phyloP scores from a whole-genome alignment of 2,888 invertebrate genomes.

The Pimpla rufipes region DNA sequence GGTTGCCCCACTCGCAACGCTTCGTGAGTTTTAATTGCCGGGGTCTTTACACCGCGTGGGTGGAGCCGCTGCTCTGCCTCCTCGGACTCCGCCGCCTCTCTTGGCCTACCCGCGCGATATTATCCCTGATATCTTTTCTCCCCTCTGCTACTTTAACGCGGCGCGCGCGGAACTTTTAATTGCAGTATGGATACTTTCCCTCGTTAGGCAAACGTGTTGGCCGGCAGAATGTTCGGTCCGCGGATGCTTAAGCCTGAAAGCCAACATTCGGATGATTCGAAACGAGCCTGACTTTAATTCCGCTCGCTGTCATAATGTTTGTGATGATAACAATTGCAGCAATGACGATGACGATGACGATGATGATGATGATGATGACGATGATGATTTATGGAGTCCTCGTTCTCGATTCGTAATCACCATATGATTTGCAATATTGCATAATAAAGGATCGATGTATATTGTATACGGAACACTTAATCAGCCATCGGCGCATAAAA shows the following conservation, averaged over 20 bases:
- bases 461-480: background rate
- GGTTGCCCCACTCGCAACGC: conserved; percentile 38
- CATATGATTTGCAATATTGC: conserved; percentile 9
- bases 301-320: conserved; percentile 12
- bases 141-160: conserved; percentile 22
- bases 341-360: too few species aligned
- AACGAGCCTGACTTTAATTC: conserved; percentile 5
- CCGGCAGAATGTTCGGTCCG: background rate
- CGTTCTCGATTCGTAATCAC: conserved; percentile 1
- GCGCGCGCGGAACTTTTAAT: conserved; percentile 72
- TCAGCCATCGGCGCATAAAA: conserved; percentile 32
- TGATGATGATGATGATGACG: background rate
- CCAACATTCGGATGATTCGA: conserved; percentile 3
- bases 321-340: background rate
- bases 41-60: conserved; percentile 44
- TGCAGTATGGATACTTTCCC: conserved; percentile 60
- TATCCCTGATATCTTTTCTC: conserved; percentile 58
- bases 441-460: background rate
- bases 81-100: conserved; percentile 30
- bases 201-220: conserved; percentile 58
- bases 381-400: conserved; percentile 12
- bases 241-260: conserved; percentile 20
- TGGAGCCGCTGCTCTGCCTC: conserved; percentile 46
- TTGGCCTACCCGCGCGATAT: conserved; percentile 36
- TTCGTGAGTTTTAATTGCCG: conserved; percentile 56